These are phyloP conservation scores for Hycleus phaleratus DNA, from an alignment of 1,140 invertebrate genomes.

Conservation along the genomic window DNA sequence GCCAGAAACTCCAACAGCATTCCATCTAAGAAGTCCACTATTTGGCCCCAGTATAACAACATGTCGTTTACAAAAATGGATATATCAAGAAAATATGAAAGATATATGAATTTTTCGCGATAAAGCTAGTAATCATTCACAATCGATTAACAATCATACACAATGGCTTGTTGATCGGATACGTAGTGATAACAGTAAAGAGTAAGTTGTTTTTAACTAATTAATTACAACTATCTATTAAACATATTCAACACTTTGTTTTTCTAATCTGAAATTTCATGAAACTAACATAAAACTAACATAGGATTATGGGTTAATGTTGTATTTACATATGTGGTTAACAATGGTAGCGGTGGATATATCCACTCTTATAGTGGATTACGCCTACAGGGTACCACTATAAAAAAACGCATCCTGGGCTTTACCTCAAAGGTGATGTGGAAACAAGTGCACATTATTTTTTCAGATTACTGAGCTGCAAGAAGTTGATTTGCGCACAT, in stretches of 20 bases:
- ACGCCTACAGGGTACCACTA: too few relatives aligned
- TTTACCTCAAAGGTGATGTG: too few relatives aligned
- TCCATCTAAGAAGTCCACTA: constrained; percentile 42
- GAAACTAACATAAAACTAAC: too few relatives aligned
- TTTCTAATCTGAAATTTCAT: too few relatives aligned
- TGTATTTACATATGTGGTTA: too few relatives aligned
- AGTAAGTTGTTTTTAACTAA: constrained; percentile 34
- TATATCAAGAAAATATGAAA: constrained; percentile 63
- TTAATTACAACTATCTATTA: constrained; percentile 12
- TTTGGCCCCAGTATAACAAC: constrained; percentile 51
- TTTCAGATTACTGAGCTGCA: too few relatives aligned
- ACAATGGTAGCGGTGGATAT: too few relatives aligned
- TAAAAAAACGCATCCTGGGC: too few relatives aligned
- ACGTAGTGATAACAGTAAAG: constrained; percentile 48
- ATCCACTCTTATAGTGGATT: too few relatives aligned
- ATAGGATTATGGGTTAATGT: too few relatives aligned
- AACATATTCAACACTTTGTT: neutral
- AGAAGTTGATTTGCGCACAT: too few relatives aligned
- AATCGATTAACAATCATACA: constrained; percentile 40
- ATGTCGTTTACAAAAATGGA: constrained; percentile 54
- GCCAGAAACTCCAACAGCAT: constrained; percentile 4
- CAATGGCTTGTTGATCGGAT: constrained; percentile 52
- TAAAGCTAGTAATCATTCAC: constrained; percentile 40
- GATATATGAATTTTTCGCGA: constrained; percentile 58
- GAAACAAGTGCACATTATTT: too few relatives aligned